phyloP scores from a whole-genome alignment of 2,113 vertebrate species.

The Desmodus rotundus region DNA sequence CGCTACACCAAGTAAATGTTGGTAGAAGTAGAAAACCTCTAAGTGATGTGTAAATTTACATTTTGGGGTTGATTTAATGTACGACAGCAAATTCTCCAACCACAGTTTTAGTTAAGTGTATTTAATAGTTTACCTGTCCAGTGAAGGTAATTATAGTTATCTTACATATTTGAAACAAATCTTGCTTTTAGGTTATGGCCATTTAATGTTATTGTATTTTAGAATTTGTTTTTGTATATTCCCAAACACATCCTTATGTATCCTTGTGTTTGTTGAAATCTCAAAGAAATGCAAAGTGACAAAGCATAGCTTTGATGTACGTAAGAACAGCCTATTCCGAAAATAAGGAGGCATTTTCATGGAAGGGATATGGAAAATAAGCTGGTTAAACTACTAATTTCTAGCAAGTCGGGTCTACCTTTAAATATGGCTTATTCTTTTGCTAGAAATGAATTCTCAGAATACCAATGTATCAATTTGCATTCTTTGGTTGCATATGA shows the following conservation, averaged over 20 bases:
- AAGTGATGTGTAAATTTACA: neutral
- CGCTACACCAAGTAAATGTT: neutral
- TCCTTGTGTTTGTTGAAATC: neutral
- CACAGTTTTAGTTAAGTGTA: neutral
- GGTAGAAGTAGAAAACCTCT: neutral
- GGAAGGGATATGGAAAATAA: neutral
- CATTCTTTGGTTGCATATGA: neutral
- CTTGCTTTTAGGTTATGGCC: neutral
- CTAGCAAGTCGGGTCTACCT: neutral
- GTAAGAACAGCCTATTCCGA: neutral
- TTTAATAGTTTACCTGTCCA: neutral
- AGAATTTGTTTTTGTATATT: neutral
- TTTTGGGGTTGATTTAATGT: neutral
- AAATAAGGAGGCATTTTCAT: neutral
- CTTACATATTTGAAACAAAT: neutral
- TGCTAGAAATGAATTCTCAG: conserved; percentile 14
- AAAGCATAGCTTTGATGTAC: neutral
- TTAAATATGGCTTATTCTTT: neutral
- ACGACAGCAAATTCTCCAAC: neutral
- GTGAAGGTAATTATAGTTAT: neutral
- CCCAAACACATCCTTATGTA: neutral
- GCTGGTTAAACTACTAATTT: neutral
- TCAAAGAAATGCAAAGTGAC: neutral
- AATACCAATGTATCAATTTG: neutral
- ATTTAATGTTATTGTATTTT: neutral